Evolutionary conservation across 2,888 invertebrate genomes (phyloP).

Genomic region (Lasioglossum calceatum): DNA sequence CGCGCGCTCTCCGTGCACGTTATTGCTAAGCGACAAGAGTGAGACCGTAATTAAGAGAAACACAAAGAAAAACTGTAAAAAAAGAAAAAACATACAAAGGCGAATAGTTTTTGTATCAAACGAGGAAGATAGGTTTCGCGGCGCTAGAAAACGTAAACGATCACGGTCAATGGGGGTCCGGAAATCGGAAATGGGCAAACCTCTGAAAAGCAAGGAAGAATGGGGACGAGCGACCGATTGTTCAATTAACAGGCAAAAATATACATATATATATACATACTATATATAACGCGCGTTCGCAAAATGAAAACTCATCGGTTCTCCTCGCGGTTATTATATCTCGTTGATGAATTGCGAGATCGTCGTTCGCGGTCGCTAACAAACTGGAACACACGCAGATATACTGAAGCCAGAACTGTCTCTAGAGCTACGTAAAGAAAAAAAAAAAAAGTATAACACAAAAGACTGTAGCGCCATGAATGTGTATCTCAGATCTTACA

Average conservation of each 20-base stretch:
- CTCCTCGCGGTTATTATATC: constrained; percentile 2
- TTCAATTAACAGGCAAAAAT: neutral
- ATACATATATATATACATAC: neutral
- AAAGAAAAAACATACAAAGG: constrained; percentile 42
- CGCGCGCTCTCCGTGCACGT: constrained; percentile 68
- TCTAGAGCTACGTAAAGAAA: constrained; percentile 31
- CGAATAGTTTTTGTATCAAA: constrained; percentile 74
- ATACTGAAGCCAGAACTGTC: constrained; percentile 30
- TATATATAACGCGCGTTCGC: constrained; percentile 2
- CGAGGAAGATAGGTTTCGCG: constrained; percentile 48
- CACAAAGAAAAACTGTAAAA: constrained; percentile 46
- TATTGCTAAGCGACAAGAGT: constrained; percentile 73
- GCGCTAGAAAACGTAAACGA: constrained; percentile 42
- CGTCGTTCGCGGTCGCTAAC: constrained; percentile 37
- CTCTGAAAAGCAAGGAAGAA: neutral
- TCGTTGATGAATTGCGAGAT: constrained; percentile 60
- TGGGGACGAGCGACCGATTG: neutral
- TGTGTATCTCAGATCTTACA: constrained; percentile 68
- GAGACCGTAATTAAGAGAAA: constrained; percentile 70
- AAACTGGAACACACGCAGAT: constrained; percentile 6
- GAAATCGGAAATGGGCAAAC: constrained; percentile 78
- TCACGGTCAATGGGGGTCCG: constrained; percentile 60
- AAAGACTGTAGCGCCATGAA: constrained; percentile 62
- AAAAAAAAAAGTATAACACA: constrained; percentile 39
- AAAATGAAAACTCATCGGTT: constrained; percentile 19